A percentile compares a stretch with the other conserved stretches of the same genome.
These are phyloP conservation scores for Pseudachorutes palmiensis DNA, from an alignment of 1,140 invertebrate genomes.

Conservation along the genomic window DNA sequence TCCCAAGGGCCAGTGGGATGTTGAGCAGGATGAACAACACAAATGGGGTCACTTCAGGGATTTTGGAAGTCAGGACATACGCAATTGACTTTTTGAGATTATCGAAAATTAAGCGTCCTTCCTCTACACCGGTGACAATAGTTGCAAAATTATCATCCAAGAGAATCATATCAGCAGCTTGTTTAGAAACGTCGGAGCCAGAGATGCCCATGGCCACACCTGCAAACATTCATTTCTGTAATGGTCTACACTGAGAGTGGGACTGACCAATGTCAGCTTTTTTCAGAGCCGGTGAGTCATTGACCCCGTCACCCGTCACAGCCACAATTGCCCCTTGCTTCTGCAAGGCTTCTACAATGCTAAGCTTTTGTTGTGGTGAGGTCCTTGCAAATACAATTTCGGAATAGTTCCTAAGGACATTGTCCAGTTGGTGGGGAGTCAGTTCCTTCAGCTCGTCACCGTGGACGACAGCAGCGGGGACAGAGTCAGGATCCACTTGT, in stretches of 20 bases:
- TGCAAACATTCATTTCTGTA: neutral
- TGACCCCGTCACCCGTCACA: conserved; percentile 61
- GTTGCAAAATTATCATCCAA: conserved; percentile 62
- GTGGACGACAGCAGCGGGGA: conserved; percentile 47
- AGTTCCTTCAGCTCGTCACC: conserved; percentile 50
- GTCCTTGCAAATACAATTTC: conserved; percentile 56
- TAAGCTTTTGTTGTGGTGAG: conserved; percentile 59
- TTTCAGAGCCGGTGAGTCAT: conserved; percentile 61
- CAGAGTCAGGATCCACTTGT: conserved; percentile 41
- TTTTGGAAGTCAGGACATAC: conserved; percentile 58
- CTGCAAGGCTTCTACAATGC: conserved; percentile 60
- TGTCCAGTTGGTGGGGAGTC: conserved; percentile 45
- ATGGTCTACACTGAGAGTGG: too few species aligned
- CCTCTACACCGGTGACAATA: conserved; percentile 59
- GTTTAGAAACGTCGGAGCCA: conserved; percentile 54
- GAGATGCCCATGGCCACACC: conserved; percentile 44
- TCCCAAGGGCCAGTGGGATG: conserved; percentile 52
- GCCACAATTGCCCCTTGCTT: conserved; percentile 55
- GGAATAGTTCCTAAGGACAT: conserved; percentile 29
- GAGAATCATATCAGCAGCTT: conserved; percentile 59
- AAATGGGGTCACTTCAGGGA: conserved; percentile 47
- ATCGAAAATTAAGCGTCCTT: conserved; percentile 57
- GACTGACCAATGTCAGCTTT: conserved; percentile 55
- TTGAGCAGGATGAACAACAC: conserved; percentile 49
- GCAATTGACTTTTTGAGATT: conserved; percentile 57